phyloP scores from a whole-genome alignment of 2,797 vertebrate genomes.

The Liparis tanakae region DNA sequence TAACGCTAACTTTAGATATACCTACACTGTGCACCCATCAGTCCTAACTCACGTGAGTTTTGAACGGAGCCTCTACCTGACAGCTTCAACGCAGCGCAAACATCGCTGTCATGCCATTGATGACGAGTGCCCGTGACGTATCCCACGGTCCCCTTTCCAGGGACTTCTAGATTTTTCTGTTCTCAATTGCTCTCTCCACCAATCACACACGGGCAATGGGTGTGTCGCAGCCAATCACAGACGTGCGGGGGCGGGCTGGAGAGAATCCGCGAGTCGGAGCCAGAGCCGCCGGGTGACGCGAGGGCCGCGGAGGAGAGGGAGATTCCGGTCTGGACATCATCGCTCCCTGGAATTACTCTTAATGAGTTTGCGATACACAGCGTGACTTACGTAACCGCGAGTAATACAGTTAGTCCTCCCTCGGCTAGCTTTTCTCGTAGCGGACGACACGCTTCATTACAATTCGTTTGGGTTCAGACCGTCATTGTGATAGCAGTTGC shows the following conservation, averaged over 20 bases:
- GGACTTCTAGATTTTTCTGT: slow-evolving; percentile 83
- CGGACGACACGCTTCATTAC: slow-evolving; percentile 25
- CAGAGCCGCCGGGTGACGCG: slow-evolving; percentile 65
- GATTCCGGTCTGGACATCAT: slow-evolving; percentile 76
- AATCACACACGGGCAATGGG: slow-evolving; percentile 56
- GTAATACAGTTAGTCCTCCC: slow-evolving; percentile 61
- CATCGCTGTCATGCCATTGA: rapidly evolving
- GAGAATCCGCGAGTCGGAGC: slow-evolving; percentile 51
- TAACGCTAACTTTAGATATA: not conserved
- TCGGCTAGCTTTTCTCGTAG: slow-evolving; percentile 32
- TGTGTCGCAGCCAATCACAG: slow-evolving; percentile 68
- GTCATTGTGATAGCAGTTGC: not conserved
- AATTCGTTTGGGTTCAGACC: slow-evolving; percentile 37
- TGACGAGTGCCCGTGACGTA: slow-evolving; percentile 49
- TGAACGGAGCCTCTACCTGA: slow-evolving; percentile 7
- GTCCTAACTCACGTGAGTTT: not conserved
- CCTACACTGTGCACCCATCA: not conserved
- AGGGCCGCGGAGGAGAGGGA: slow-evolving; percentile 64
- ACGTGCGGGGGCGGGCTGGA: slow-evolving; percentile 53
- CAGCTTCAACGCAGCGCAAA: slow-evolving; percentile 14
- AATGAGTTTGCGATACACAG: slow-evolving; percentile 79
- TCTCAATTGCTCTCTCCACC: slow-evolving; percentile 64
- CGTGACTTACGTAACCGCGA: slow-evolving; percentile 78
- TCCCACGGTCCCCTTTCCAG: slow-evolving; percentile 21
- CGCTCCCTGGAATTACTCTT: slow-evolving; percentile 73